Base-by-base conservation (phyloP, 2,113 vertebrate genomes). In the Ceyx melanurus region DNA sequence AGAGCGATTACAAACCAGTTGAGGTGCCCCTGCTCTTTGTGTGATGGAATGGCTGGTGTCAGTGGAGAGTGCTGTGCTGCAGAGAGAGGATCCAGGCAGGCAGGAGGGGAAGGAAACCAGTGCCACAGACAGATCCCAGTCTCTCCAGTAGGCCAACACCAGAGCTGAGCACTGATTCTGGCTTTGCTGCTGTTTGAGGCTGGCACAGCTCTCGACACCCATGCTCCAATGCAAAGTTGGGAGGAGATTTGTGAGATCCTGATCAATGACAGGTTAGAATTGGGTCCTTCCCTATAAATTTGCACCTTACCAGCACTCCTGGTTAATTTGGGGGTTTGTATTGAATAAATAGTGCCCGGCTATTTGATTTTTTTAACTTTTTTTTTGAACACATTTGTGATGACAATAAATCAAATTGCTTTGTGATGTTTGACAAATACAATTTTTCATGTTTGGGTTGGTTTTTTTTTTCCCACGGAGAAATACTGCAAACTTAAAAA, bases 351-450 rank as follows among this genome's bases (percentile, higher is more conserved):
- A 90, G 89, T 31, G 58, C 65, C 76, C 61, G 70, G 43, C n/a
- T 84, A 64, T 92, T 89, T 28, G 19, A 21, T n/a, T 78, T 74
- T 80, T 22, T 28, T 91, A 23, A 23, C 21, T 43, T 75, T 85
- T 72, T 25, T 70, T 90, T 80, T 54, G 75, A 96, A 75, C 31
- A 83, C 58, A 51, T 71, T 90, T 91, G 35, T 53, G 60, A 87
- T 93, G 83, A 88, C 71, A 94, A 76, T 80, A 92, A 93, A 95
- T 95, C 88, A 91, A 95, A 92, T 71, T 79, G 68, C 43, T 71
- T 92, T 84, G 90, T 91, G 94, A 77, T 91, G 86, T 58, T 92
- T 96, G 96, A 96, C 86, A 97, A 95, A 96, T 95, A 67, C 57
- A 81, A 84, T 92, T 94, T 65, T 56, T 74, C 51, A 43, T 42